Evolutionary conservation across 2,113 vertebrate genomes (phyloP).

Genomic region (Salvelinus alpinus): DNA sequence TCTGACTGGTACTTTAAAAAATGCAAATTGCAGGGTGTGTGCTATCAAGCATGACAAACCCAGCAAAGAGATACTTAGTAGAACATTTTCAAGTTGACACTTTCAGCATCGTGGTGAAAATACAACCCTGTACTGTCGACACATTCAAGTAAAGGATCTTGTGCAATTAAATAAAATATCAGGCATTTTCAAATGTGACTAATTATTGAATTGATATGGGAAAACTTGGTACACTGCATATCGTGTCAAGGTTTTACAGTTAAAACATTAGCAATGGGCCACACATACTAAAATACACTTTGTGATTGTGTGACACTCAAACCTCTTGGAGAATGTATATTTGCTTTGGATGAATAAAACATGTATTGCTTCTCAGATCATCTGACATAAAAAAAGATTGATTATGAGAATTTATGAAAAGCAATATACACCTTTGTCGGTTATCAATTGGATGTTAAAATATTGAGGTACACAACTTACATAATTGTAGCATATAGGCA

Average conservation of each 20-base stretch:
- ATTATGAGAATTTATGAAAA: too few species aligned
- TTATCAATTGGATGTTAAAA: background rate
- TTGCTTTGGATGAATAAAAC: too few species aligned
- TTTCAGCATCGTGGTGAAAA: constrained; percentile 39
- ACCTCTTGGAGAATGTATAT: too few species aligned
- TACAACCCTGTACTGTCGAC: constrained; percentile 36
- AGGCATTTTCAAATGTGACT: background rate
- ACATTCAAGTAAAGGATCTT: constrained; percentile 24
- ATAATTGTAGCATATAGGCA: background rate
- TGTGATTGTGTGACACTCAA: too few species aligned
- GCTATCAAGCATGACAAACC: constrained; percentile 66
- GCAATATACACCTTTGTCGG: too few species aligned
- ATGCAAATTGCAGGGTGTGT: constrained; percentile 68
- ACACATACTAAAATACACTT: too few species aligned
- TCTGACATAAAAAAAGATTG: too few species aligned
- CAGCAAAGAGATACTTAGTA: constrained; percentile 66
- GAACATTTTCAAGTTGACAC: constrained; percentile 64
- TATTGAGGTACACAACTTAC: background rate
- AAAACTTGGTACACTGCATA: too few species aligned
- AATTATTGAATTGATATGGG: too few species aligned
- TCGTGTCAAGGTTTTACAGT: too few species aligned
- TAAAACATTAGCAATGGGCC: too few species aligned
- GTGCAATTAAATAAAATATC: constrained; percentile 40
- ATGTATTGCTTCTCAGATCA: too few species aligned
- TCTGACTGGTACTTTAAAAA: constrained; percentile 55